phyloP scores from a whole-genome alignment of 2,113 vertebrate genomes.

The Lutjanus erythropterus region DNA sequence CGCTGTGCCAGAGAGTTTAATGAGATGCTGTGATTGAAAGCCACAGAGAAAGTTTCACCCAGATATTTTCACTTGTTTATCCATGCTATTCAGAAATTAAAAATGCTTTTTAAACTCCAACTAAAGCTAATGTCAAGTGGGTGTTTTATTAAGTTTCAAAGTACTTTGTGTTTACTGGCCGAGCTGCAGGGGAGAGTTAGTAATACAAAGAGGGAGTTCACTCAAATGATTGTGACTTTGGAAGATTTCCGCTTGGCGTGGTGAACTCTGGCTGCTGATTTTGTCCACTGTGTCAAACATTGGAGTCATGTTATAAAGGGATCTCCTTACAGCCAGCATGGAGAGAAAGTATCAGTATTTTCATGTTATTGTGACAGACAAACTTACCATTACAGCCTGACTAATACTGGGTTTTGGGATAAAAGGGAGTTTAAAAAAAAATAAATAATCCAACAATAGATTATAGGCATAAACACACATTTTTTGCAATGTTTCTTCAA shows the following conservation, averaged over 20 bases:
- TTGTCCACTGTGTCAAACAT: not conserved
- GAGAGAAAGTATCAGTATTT: constrained; percentile 1
- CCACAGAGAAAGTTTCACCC: constrained; percentile 10
- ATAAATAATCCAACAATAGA: too few species aligned
- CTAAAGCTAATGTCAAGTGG: not conserved
- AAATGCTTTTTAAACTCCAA: not conserved
- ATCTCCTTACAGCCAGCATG: not conserved
- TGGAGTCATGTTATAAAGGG: not conserved
- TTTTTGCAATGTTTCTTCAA: too few species aligned
- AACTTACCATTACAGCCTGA: too few species aligned
- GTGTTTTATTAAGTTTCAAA: not conserved
- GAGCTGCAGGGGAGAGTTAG: too few species aligned
- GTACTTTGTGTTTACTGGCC: not conserved
- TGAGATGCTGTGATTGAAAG: not conserved
- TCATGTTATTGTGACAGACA: too few species aligned
- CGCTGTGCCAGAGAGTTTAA: not conserved
- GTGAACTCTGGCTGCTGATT: not conserved
- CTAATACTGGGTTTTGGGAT: too few species aligned
- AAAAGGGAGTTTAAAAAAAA: too few species aligned
- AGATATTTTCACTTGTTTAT: constrained; percentile 1
- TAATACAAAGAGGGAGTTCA: too few species aligned
- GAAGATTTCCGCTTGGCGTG: not conserved
- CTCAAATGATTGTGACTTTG: not conserved
- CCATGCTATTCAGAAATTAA: not conserved
- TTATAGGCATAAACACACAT: too few species aligned